Conservation (phyloP, 1,140 invertebrate genomes). For the Megalonaias nervosa region DNA sequence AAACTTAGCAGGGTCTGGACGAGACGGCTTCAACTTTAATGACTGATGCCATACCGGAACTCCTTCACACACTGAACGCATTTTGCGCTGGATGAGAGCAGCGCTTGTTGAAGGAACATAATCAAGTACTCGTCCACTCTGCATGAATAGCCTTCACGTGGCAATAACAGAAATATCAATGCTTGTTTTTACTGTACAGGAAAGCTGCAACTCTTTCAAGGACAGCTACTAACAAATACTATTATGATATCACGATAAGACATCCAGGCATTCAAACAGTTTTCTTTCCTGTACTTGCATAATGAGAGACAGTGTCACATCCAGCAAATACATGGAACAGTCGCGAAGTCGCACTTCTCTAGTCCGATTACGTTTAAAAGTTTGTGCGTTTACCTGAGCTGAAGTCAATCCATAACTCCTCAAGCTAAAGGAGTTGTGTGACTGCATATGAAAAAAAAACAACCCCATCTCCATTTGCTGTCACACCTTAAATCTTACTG, state of each 20-base stretch:
- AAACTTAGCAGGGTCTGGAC: too few species aligned
- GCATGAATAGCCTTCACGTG: neutral
- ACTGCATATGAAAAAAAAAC: too few species aligned
- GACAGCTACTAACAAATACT: conserved; percentile 4
- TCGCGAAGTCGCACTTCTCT: neutral
- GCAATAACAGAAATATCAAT: neutral
- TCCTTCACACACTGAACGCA: neutral
- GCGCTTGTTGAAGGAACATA: neutral
- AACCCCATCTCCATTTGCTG: neutral
- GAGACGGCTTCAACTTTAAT: neutral
- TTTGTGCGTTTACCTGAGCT: conserved; percentile 14
- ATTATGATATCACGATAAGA: neutral
- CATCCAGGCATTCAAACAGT: neutral
- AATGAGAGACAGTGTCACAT: conserved; percentile 19
- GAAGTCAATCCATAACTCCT: conserved; percentile 19
- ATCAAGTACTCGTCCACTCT: conserved; percentile 3
- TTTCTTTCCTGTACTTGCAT: conserved; percentile 22
- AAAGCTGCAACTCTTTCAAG: neutral
- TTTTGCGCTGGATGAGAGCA: neutral
- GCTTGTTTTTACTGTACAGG: conserved; percentile 12
- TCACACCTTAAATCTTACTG: neutral
- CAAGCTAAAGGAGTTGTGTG: neutral
- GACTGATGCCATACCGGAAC: neutral
- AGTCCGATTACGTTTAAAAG: neutral
- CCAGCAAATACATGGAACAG: conserved; percentile 12